A percentile compares a stretch with the other conserved stretches of the same genome.
Conservation (phyloP, 92 coral and sea anemone genomes). For the Bergia puertoricense region DNA sequence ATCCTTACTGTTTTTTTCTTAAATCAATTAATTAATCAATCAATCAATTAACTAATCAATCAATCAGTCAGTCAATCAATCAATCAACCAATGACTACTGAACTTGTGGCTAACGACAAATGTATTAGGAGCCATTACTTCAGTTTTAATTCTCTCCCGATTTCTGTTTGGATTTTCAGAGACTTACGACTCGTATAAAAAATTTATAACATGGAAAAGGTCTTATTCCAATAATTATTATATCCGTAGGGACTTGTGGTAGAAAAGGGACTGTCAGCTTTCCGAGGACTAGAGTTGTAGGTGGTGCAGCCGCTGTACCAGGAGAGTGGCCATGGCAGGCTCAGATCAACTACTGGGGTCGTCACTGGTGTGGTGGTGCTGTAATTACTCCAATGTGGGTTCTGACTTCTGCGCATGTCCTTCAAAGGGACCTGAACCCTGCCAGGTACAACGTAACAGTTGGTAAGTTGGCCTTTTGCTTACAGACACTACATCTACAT, state of each 20-base stretch:
- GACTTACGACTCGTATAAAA: too few relatives aligned
- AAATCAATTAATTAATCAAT: too few relatives aligned
- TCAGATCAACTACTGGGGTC: slow-evolving; percentile 65
- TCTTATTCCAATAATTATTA: not conserved
- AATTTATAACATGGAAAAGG: not conserved
- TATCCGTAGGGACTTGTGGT: slow-evolving; percentile 67
- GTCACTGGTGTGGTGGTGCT: slow-evolving; percentile 80
- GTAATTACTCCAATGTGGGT: slow-evolving; percentile 67
- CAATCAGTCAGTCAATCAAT: too few relatives aligned
- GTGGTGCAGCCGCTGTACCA: slow-evolving; percentile 66
- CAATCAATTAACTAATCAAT: too few relatives aligned
- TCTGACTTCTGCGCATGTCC: slow-evolving; percentile 76
- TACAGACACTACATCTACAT: not conserved
- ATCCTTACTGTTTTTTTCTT: too few relatives aligned
- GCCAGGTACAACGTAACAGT: slow-evolving; percentile 64
- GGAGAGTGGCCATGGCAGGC: slow-evolving; percentile 98
- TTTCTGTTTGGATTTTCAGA: too few relatives aligned
- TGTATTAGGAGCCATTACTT: too few relatives aligned
- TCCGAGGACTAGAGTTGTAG: slow-evolving; percentile 69
- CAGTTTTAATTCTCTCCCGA: too few relatives aligned
- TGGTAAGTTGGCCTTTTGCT: slow-evolving; percentile 44
- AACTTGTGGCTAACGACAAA: too few relatives aligned
- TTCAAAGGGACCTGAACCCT: slow-evolving; percentile 22
- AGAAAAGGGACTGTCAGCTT: slow-evolving; percentile 49
- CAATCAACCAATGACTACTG: too few relatives aligned